Evolutionary conservation across 2,797 vertebrate genomes (phyloP), one percentile per base, ranked within the genome.

Genomic region (Mycteria americana): DNA sequence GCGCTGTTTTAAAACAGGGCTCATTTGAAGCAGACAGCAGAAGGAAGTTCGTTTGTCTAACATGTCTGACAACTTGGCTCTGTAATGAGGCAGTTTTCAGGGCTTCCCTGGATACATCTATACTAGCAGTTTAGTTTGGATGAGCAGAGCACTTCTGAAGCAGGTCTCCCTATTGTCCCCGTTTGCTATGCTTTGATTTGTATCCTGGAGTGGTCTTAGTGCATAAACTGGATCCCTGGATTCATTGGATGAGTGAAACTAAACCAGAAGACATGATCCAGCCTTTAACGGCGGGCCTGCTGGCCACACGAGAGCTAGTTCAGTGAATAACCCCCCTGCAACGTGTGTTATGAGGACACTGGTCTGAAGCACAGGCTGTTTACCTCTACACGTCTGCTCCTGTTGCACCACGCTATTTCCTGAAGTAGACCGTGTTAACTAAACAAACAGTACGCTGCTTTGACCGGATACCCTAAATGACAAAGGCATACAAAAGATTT

Each of bases 341-440:
- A 43, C 0, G 0, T 14, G 22, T 41, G 13, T 35, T 35, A 6
- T 0, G 24, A 75, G 73, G 37, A 19, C 13, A 2, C 1, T 0
- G 5, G 6, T 27, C 8, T 83, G 79, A 24, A 88, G 70, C 83
- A 39, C 9, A 6, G 73, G 22, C 50, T 31, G 28, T 31, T 79
- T 33, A 35, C 35, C 46, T 43, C 31, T 31, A 3, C 23, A 2
- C 8, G 0, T 13, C 56, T n/a, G 53, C 53, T 72, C 30, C 37
- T 8, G 2, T 12, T 28, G 39, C 56, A 11, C 30, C 27, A 2
- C 46, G 1, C 10, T 11, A 0, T 39, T 73, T 62, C 48, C 65
- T 35, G 3, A 41, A 31, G 65, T 1, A 45, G 28, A 9, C 41
- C 0, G 1, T 54, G 43, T 68, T 85, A 78, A 45, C 62, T 31